Evolutionary conservation across 2,113 vertebrate genomes (phyloP).

Genomic region (Neolamprologus variostigma): DNA sequence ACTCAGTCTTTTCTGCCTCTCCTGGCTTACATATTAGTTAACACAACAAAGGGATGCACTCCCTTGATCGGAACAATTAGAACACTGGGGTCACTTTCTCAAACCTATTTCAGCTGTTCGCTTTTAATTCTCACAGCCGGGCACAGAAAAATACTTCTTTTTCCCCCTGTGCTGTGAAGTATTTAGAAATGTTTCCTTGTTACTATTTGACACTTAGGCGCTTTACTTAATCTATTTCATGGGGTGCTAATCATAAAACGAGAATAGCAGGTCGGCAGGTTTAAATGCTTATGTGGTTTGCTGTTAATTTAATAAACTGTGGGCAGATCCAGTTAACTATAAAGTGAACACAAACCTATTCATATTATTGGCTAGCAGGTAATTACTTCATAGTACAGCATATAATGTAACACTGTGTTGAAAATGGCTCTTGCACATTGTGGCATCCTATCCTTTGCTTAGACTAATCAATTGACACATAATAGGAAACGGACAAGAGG

Average conservation of each 20-base stretch:
- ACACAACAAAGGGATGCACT: background rate
- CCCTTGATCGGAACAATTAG: background rate
- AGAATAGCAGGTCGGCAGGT: background rate
- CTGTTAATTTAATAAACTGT: background rate
- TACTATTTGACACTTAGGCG: background rate
- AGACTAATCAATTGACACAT: slow-evolving; percentile 77
- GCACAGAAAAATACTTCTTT: background rate
- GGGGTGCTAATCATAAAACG: background rate
- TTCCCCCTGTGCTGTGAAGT: background rate
- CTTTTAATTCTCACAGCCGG: background rate
- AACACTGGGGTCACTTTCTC: background rate
- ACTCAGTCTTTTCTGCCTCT: background rate
- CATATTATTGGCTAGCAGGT: background rate
- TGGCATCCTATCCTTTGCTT: slow-evolving; percentile 57
- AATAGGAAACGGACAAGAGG: slow-evolving; percentile 14
- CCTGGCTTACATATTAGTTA: background rate
- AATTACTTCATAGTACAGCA: slow-evolving; percentile 30
- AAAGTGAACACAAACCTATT: background rate
- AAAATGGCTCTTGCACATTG: slow-evolving; percentile 78
- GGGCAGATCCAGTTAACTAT: background rate
- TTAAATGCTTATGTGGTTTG: background rate
- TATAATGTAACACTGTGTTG: slow-evolving; percentile 20
- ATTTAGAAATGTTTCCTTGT: background rate
- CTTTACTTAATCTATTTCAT: background rate
- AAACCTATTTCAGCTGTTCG: background rate